Conservation (phyloP, 2,888 invertebrate species). For the Julus scandinavius region DNA sequence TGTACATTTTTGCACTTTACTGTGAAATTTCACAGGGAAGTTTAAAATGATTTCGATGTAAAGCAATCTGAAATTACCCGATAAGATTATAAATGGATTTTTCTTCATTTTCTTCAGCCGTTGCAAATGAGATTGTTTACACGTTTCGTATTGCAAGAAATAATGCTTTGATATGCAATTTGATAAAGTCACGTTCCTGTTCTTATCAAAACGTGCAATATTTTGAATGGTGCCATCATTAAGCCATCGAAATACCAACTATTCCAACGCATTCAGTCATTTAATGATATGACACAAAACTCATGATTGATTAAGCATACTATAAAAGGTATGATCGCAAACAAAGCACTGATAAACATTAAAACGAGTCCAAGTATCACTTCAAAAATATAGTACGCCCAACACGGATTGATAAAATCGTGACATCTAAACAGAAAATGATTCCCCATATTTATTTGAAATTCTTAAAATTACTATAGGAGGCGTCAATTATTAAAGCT, state of each 20-base stretch:
- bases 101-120: too few species aligned
- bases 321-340: not conserved
- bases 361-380: not conserved
- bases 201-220: not conserved
- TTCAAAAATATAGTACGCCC: not conserved
- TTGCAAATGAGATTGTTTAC: too few species aligned
- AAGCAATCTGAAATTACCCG: too few species aligned
- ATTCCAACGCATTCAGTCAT: not conserved
- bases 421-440: not conserved
- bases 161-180: not conserved
- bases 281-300: not conserved
- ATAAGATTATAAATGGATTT: too few species aligned
- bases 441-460: not conserved
- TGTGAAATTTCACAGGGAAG: too few species aligned
- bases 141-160: not conserved
- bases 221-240: not conserved
- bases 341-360: not conserved
- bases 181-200: constrained; percentile 14
- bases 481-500: not conserved
- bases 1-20: too few species aligned
- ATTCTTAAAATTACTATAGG: not conserved
- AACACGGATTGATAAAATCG: not conserved
- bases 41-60: too few species aligned
- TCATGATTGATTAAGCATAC: not conserved
- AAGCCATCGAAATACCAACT: not conserved